Conservation (phyloP, 1,140 invertebrate genomes). For the Sitodiplosis mosellana region DNA sequence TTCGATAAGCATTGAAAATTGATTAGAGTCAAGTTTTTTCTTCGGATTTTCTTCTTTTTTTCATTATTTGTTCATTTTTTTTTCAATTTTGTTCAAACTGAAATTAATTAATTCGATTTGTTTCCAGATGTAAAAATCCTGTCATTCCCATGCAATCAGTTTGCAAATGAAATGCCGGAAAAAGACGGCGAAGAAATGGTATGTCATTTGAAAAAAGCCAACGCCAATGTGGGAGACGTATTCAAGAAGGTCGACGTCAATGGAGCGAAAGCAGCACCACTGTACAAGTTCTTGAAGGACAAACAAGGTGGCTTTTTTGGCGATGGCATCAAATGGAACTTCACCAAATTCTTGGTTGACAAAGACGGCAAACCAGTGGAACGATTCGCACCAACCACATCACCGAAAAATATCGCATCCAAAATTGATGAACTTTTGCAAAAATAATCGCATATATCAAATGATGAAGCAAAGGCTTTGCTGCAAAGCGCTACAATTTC, state of each 20-base stretch:
- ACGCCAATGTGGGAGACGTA: conserved; percentile 64
- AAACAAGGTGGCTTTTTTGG: conserved; percentile 56
- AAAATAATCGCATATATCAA: conserved; percentile 6
- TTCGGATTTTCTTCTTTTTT: background rate
- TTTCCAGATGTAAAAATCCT: conserved; percentile 44
- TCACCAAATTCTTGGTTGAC: conserved; percentile 86
- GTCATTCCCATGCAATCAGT: conserved; percentile 89
- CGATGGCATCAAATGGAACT: conserved; percentile 92
- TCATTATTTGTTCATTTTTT: too few species aligned
- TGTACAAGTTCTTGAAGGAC: conserved; percentile 77
- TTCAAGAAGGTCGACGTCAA: conserved; percentile 59
- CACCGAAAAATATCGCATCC: conserved; percentile 47
- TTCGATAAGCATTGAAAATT: background rate
- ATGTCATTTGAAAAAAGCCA: conserved; percentile 45
- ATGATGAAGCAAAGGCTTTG: too few species aligned
- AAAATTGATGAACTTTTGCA: conserved; percentile 49
- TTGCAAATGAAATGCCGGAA: conserved; percentile 60
- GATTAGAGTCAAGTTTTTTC: background rate
- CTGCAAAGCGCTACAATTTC: too few species aligned
- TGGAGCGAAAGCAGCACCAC: conserved; percentile 61
- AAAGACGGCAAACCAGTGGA: conserved; percentile 69
- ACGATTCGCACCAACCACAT: conserved; percentile 55
- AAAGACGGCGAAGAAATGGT: conserved; percentile 51
- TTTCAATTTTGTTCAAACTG: too few species aligned
- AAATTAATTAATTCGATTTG: background rate